Evolutionary conservation across 1,140 invertebrate genomes (phyloP), one percentile per base, ranked within the genome.

Genomic region (Lasaia peninsularis): DNA sequence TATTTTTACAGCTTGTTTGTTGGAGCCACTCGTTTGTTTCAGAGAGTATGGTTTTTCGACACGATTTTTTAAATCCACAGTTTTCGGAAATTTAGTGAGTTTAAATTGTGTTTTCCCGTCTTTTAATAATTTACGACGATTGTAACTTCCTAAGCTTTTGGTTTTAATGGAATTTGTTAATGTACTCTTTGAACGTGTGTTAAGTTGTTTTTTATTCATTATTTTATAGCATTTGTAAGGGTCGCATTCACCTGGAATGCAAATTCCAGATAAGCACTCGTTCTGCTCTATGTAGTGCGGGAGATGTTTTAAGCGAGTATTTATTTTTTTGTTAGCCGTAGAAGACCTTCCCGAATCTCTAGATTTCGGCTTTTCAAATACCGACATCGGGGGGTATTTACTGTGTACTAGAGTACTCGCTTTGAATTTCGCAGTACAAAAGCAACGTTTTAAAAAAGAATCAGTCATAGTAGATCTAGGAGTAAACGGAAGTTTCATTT

Each of bases 201-300:
- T 8, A 18, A 53, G 2, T 10, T 49, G 20, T 21, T 40, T 62
- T 58, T 37, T 64, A 57, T 48, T 67, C 20, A 70, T 67, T 55
- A 60, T 59, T 62, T 70, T 54, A 14, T 56, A 44, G 31, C 65
- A 71, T 54, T 65, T 35, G 34, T 63, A 65, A 31, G 65, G 65
- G 55, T 65, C 24, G 31, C 66, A 70, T 16, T 61, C 1, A n/a
- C 60, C 61, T n/a, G 71, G 67, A n/a, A 58, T 53, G 37, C 67
- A 73, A 18, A 70, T 54, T 57, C 60, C 60, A 35, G 71, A 67
- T 51, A 66, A 63, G 58, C 71, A 70, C 62, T 70, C 71, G 62
- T 63, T 70, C 52, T 63, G 65, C 35, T 44, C 40, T 31, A 70
- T 40, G 14, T 57, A 28, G 11, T 11, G 18, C 18, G 18, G 16